Percentiles rank a stretch among this genome's conserved stretches.
Evolutionary conservation across 1,140 invertebrate species (phyloP).

Genomic region (Penaeus vannamei): DNA sequence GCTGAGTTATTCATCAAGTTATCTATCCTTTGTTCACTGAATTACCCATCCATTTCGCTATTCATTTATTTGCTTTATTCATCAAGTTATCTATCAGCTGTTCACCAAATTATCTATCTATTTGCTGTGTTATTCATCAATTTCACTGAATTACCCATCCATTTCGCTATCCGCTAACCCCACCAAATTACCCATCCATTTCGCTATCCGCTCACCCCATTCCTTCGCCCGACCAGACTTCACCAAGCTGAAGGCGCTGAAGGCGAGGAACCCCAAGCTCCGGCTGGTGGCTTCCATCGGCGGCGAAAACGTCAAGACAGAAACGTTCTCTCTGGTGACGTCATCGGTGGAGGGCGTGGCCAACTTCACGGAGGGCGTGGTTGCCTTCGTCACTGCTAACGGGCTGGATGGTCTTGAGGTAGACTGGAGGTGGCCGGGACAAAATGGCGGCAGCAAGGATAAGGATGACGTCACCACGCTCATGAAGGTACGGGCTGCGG

Average conservation of each 20-base stretch:
- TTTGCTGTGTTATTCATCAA: neutral
- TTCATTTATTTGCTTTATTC: neutral
- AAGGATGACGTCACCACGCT: slow-evolving; percentile 64
- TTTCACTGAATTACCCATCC: neutral
- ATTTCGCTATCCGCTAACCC: too few species aligned
- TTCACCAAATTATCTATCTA: neutral
- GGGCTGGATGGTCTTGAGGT: slow-evolving; percentile 68
- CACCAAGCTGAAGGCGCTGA: slow-evolving; percentile 45
- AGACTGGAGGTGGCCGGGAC: slow-evolving; percentile 67
- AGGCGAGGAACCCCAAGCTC: slow-evolving; percentile 60
- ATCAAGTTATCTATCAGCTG: neutral
- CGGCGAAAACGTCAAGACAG: slow-evolving; percentile 42
- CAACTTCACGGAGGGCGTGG: slow-evolving; percentile 61
- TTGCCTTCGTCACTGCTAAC: slow-evolving; percentile 45
- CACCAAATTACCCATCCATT: too few species aligned
- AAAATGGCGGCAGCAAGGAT: slow-evolving; percentile 61
- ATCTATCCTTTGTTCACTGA: too few species aligned
- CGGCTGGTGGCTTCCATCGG: slow-evolving; percentile 61
- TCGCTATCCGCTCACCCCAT: neutral
- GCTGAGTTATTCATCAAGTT: too few species aligned
- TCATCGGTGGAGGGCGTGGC: slow-evolving; percentile 52
- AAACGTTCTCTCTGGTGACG: slow-evolving; percentile 61
- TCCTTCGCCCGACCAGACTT: neutral
- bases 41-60: too few species aligned
- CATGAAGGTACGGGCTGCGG: slow-evolving; percentile 60